Evolutionary conservation across 1,140 invertebrate species (phyloP), one percentile per base, ranked within the genome.

Genomic region (Melanaphis sacchari): DNA sequence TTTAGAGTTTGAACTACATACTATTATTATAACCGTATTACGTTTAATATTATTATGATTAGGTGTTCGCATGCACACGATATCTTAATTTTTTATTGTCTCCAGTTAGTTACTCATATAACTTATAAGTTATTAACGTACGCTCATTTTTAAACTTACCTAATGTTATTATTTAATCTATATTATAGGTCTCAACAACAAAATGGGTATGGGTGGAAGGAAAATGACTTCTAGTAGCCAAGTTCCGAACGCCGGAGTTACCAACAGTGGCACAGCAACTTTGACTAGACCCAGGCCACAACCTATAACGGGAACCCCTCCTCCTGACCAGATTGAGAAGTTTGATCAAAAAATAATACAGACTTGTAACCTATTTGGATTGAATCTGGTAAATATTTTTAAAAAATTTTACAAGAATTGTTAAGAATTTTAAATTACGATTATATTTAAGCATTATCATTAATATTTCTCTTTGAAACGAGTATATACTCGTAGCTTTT

Each of bases 331-430:
- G 0, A 96, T 96, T 85, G 97, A 98, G 94, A 97, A 97, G 95
- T 98, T 97, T 95, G 97, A 98, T 95, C 96, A 97, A 49, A 98
- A 98, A 95, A 97, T 98, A 94, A 97, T 98, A 94, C 97, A 98
- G 94, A 99, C 98, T 59, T 99, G 98, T 95, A 97, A 97, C 54
- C 96, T 99, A 9, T 98, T 98, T 95, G 98, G 98, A 9, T 96
- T 99, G 43, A 98, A 99, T 96, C 96, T 98, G 95, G 97, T 98
- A 95, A 96, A 95, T 96, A 76, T 41, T 84, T 49, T 38, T 26
- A 49, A 88, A 2, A 31, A 76, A n/a, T n/a, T 76, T 6, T 66
- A 66, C 2, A 66, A 66, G 31, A 66, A 3, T 31, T 31, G 1
- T 31, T 66, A 0, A 31, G 26, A 4, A 15, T n/a, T 5, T n/a